Conservation (phyloP, 2,888 invertebrate genomes). For the Phyllotreta striolata region DNA sequence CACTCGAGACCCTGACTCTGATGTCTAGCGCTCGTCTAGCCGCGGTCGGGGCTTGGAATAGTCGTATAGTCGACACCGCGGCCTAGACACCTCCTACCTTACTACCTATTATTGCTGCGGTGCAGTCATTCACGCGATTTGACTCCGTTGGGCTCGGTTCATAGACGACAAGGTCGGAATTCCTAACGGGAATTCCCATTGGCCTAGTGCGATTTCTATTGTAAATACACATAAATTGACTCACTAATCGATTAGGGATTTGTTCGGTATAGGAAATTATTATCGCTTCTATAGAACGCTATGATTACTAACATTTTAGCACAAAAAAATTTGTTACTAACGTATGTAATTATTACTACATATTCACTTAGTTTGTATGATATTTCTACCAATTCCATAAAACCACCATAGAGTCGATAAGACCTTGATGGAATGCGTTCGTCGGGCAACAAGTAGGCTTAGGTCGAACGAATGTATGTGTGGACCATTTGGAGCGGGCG, state of each 20-base stretch:
- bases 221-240: too few species aligned
- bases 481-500: conserved; percentile 31
- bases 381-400: conserved; percentile 26
- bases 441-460: conserved; percentile 52
- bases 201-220: not conserved
- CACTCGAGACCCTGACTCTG: conserved; percentile 27
- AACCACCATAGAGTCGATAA: conserved; percentile 35
- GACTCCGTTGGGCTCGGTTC: conserved; percentile 1
- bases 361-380: too few species aligned
- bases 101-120: conserved; percentile 18
- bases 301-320: too few species aligned
- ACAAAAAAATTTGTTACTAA: too few species aligned
- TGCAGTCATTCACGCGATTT: conserved; percentile 11
- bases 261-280: too few species aligned
- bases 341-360: too few species aligned
- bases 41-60: conserved; percentile 12
- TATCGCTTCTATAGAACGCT: too few species aligned
- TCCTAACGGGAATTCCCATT: conserved; percentile 2
- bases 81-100: conserved; percentile 11
- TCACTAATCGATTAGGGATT: too few species aligned
- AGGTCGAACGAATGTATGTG: conserved; percentile 45
- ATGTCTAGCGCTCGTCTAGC: conserved; percentile 42
- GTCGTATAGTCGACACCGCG: conserved; percentile 21
- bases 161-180: conserved; percentile 9
- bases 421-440: conserved; percentile 48